Evolutionary conservation across 2,888 invertebrate genomes (phyloP), one percentile per base, ranked within the genome.

Genomic region (Platerodrilus igneus): DNA sequence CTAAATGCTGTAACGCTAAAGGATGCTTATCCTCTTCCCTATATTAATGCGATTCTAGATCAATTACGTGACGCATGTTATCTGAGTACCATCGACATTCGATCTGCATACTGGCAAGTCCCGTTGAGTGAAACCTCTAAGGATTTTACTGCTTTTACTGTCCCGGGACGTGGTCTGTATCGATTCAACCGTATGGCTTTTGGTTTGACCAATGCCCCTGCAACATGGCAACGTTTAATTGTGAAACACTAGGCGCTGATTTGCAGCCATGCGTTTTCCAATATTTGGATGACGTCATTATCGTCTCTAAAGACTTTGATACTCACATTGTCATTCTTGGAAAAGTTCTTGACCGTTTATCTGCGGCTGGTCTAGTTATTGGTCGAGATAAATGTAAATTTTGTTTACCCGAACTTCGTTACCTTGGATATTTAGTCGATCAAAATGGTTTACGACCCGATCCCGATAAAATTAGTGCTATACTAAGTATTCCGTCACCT

Each of bases 101-200:
- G 47, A 13, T 43, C 46, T 4, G 54, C 53, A 1, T 55, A 56
- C 40, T 56, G 52, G 48, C 57, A 60, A 43, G 39, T 55, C 2
- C 28, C 35, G 2, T 28, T 52, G 13, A 23, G 22, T 2, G n/a
- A 32, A 10, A 28, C 36, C 7, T 46, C 49, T 16, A 33, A 31
- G 27, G 36, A 37, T 4, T 41, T 50, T 2, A 53, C 53, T 7
- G 52, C 54, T 4, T 56, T 56, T 32, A 49, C 51, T 0, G 52
- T 59, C 20, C 20, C 20, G 20, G n/a, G n/a, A 6, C 6, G 20
- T 6, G 20, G 20, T 6, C 4, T 14, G 20, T 20, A 3, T 3
- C 20, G 20, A 31, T 29, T 37, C 19, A 19, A 19, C 6, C 6
- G 5, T 5, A 19, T 19, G 19, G 6, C 19, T 5, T 19, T 19